Evolutionary conservation across 2,888 invertebrate genomes (phyloP).

Genomic region (Caradrina kadenii): DNA sequence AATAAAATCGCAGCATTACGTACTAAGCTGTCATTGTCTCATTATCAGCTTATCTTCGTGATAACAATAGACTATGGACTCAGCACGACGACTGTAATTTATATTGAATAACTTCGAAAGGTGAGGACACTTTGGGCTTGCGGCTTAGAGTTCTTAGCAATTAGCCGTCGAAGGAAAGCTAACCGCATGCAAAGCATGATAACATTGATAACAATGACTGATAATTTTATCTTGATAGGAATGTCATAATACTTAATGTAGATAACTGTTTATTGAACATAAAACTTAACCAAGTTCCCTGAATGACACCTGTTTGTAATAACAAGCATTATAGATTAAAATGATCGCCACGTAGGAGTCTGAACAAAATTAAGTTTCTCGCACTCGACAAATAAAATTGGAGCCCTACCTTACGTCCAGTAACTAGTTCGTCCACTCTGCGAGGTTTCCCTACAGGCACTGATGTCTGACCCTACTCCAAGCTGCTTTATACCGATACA

Average conservation of each 20-base stretch:
- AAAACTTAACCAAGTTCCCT: not conserved
- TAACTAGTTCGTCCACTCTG: slow-evolving; percentile 29
- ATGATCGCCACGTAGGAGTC: not conserved
- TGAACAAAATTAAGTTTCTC: not conserved
- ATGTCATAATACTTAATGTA: no score
- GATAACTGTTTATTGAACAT: no score
- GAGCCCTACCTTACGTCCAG: slow-evolving; percentile 35
- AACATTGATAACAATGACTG: no score
- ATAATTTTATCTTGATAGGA: no score
- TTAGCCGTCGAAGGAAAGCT: slow-evolving; percentile 7
- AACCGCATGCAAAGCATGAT: not conserved
- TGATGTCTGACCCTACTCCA: slow-evolving; percentile 7
- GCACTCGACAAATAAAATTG: not conserved
- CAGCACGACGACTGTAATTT: not conserved
- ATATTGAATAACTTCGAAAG: not conserved
- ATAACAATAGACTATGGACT: slow-evolving; percentile 27
- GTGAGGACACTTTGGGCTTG: not conserved
- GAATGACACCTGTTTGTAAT: no score
- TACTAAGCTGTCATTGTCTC: slow-evolving; percentile 11
- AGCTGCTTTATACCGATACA: slow-evolving; percentile 35
- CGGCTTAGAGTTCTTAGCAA: not conserved
- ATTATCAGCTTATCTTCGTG: slow-evolving; percentile 35
- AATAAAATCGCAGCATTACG: not conserved
- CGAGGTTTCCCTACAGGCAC: slow-evolving; percentile 23
- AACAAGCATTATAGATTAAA: no score